These are phyloP conservation scores for Patella vulgata DNA, from an alignment of 1,140 invertebrate genomes.

Conservation along the genomic window DNA sequence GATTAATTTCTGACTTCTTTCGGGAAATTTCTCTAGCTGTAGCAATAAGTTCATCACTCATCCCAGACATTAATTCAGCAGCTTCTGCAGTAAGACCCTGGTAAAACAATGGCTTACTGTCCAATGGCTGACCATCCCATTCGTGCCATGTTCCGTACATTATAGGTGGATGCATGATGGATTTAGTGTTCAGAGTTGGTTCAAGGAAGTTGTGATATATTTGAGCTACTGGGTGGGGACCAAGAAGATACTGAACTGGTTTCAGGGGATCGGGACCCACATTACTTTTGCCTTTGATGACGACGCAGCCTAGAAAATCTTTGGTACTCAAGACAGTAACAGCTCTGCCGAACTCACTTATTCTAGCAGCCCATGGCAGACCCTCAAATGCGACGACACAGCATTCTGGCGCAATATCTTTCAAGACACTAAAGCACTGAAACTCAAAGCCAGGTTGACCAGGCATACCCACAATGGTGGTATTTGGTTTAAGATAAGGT, in stretches of 20 bases:
- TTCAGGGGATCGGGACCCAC: constrained; percentile 16
- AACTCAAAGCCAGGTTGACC: constrained; percentile 54
- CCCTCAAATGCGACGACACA: constrained; percentile 37
- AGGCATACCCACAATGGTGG: constrained; percentile 48
- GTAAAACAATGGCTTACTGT: constrained; percentile 43
- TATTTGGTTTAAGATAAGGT: constrained; percentile 37
- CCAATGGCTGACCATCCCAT: constrained; percentile 34
- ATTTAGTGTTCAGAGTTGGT: constrained; percentile 41
- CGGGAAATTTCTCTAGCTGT: constrained; percentile 33
- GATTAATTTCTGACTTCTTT: constrained; percentile 28
- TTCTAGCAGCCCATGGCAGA: constrained; percentile 48
- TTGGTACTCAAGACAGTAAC: constrained; percentile 43
- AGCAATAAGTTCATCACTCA: constrained; percentile 40
- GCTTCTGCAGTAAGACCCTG: constrained; percentile 43
- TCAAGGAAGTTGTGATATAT: constrained; percentile 37
- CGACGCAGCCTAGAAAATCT: constrained; percentile 32
- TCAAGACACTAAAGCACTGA: constrained; percentile 35
- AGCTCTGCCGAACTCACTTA: constrained; percentile 39
- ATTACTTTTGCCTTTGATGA: constrained; percentile 30
- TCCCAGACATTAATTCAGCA: constrained; percentile 30
- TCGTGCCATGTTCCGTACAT: constrained; percentile 44
- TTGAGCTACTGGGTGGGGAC: constrained; percentile 32
- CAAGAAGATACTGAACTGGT: constrained; percentile 36
- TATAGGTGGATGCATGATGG: constrained; percentile 44
- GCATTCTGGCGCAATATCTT: constrained; percentile 22